phyloP scores from a whole-genome alignment of 2,888 invertebrate species.

The Drosophila kuntzei region DNA sequence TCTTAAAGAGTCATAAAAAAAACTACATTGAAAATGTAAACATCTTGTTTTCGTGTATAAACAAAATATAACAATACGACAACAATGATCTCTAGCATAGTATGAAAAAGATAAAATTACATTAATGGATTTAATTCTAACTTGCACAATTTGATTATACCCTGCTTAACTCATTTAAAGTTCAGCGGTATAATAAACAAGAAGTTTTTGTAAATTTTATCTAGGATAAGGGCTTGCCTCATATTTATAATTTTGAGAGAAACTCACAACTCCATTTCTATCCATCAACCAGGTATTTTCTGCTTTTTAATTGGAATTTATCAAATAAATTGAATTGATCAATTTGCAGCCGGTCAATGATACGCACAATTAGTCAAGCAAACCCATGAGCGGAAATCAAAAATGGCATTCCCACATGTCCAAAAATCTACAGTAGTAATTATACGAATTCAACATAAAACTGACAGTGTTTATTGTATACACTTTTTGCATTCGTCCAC shows the following conservation, averaged over 20 bases:
- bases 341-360: conserved; percentile 29
- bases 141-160: background rate
- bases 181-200: background rate
- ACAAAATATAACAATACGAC: background rate
- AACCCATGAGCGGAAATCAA: conserved; percentile 2
- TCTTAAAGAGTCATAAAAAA: conserved; percentile 16
- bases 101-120: background rate
- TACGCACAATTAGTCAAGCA: conserved; percentile 13
- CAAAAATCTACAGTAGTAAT: conserved; percentile 26
- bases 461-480: conserved; percentile 25
- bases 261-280: background rate
- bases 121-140: background rate
- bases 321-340: conserved; percentile 24
- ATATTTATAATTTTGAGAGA: too few relatives aligned
- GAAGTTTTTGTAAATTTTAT: too few relatives aligned
- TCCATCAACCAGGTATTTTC: background rate
- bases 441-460: conserved; percentile 21
- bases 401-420: conserved; percentile 12
- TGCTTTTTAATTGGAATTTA: conserved; percentile 2
- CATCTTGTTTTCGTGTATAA: conserved; percentile 7
- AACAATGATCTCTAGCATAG: background rate
- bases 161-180: background rate
- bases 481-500: conserved; percentile 1
- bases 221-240: too few relatives aligned
- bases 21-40: background rate